Evolutionary conservation across 2,888 invertebrate genomes (phyloP), one percentile per base, ranked within the genome.

Genomic region (Nesidiocoris tenuis): DNA sequence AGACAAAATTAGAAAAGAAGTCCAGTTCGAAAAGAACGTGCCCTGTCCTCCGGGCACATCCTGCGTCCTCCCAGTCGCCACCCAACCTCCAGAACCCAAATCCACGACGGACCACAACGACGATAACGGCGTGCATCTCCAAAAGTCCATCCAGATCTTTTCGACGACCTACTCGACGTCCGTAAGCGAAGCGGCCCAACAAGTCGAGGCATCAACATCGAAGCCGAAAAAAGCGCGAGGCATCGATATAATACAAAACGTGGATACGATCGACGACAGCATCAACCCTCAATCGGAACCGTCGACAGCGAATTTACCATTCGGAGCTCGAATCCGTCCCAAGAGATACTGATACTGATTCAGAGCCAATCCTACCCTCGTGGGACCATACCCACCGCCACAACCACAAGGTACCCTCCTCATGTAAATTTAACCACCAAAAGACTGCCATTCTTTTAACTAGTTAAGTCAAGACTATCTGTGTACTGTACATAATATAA

Each of bases 111-210:
- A 70, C n/a, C 16, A 22, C 19, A 74, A 78, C 64, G 63, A 76
- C n/a, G 78, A 77, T 18, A 76, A 77, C 21, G 85, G 80, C 80
- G 82, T 55, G 83, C 86, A 80, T 82, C 84, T 71, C 83, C 79
- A 80, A 61, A 78, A 80, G 59, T 79, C 79, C 18, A 78, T 79
- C 56, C 79, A 77, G 23, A 78, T 78, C 75, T 80, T 80, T 76
- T 75, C 79, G 79, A 85, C 87, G 80, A 87, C 88, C 81, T 88
- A 87, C 79, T 87, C 84, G 0, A 82, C 56, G 17, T 84, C 12
- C 84, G 84, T 77, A 82, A 83, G 17, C 80, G 81, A 63, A 67
- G 74, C 24, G 39, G 74, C 67, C 23, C 74, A 78, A 68, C 39
- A 39, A 16, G 68, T n/a, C 24, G 71, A 72, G 59, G 59, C 39